Evolutionary conservation across 2,113 vertebrate genomes (phyloP).

Genomic region (Onychostoma macrolepis): DNA sequence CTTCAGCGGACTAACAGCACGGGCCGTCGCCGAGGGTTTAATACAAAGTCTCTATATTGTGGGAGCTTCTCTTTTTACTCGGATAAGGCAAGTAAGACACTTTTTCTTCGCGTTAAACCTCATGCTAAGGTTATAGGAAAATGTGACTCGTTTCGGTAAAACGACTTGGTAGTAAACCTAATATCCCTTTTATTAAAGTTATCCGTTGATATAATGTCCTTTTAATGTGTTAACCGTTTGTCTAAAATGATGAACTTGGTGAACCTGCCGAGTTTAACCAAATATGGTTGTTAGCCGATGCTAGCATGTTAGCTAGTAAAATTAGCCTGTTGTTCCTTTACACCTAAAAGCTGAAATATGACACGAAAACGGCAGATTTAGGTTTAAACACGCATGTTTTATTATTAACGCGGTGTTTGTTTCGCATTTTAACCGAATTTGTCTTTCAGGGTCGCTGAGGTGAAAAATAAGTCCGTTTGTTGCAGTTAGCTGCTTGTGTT

Average conservation of each 20-base stretch:
- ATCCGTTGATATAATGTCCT: not conserved
- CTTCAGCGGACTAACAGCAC: conserved; percentile 45
- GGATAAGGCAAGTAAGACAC: conserved; percentile 23
- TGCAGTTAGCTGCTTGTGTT: not conserved
- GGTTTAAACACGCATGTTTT: no score
- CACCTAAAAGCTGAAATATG: not conserved
- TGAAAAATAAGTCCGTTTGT: not conserved
- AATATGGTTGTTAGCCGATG: conserved; percentile 39
- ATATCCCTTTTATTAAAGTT: not conserved
- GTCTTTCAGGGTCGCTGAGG: not conserved
- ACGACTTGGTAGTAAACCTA: no score
- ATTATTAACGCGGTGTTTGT: not conserved
- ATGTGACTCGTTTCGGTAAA: not conserved
- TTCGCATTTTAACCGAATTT: not conserved
- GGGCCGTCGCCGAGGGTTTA: not conserved
- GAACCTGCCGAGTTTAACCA: conserved; percentile 20
- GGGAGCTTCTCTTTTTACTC: conserved; percentile 48
- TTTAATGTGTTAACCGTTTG: not conserved
- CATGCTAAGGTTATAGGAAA: not conserved
- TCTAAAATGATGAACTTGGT: not conserved
- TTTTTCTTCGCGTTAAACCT: not conserved
- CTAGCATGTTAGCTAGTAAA: conserved; percentile 8
- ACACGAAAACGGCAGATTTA: not conserved
- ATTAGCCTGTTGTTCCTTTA: conserved; percentile 27
- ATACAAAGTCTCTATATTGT: not conserved